Conservation (phyloP, 2,888 invertebrate species). For the Diaperis boleti region DNA sequence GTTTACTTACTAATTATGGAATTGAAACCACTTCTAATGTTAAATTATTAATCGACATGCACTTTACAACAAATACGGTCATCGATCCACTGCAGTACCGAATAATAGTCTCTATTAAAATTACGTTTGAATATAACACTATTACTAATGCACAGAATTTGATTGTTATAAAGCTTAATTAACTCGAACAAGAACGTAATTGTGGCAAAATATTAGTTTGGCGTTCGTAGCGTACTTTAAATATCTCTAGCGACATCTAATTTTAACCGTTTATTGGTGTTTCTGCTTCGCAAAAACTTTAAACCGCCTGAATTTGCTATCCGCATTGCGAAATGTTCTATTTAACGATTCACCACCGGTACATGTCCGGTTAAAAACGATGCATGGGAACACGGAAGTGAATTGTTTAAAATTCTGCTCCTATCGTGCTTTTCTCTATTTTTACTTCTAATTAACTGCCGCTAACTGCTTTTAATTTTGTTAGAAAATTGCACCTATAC, state of each 20-base stretch:
- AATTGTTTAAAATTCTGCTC: conserved; percentile 47
- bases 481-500: conserved; percentile 8
- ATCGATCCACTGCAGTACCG: conserved; percentile 9
- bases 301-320: conserved; percentile 51
- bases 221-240: conserved; percentile 29
- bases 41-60: conserved; percentile 20
- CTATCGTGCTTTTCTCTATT: conserved; percentile 26
- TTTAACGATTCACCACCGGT: conserved; percentile 52
- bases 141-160: conserved; percentile 13
- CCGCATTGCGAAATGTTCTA: conserved; percentile 53
- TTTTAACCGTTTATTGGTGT: conserved; percentile 46
- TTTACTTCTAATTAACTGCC: conserved; percentile 33
- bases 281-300: conserved; percentile 44
- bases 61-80: conserved; percentile 15
- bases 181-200: conserved; percentile 26
- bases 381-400: conserved; percentile 48
- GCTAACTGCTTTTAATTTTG: conserved; percentile 23
- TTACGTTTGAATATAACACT: conserved; percentile 11
- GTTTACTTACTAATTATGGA: conserved; percentile 23
- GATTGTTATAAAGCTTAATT: conserved; percentile 30
- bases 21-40: conserved; percentile 25
- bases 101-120: conserved; percentile 9
- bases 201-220: conserved; percentile 33
- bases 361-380: conserved; percentile 52
- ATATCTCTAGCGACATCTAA: conserved; percentile 47